Evolutionary conservation across 37 sponge, comb jelly and placozoan species (phyloP), one percentile per base, ranked within the genome.

Genomic region (Diacarnus erythraeanus): DNA sequence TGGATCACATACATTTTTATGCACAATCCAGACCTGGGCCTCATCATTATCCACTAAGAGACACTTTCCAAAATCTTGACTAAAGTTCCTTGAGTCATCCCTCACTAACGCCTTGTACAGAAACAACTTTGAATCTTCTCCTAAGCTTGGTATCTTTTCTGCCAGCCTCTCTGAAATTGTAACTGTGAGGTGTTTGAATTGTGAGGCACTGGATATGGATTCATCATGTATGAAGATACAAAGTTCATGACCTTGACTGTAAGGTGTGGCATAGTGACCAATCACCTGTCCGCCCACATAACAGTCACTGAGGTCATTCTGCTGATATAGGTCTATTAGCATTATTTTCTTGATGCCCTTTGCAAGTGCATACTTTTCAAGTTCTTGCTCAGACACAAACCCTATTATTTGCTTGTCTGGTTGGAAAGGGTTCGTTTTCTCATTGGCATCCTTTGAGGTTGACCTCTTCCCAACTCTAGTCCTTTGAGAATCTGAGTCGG

Each of bases 21-120:
- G 72, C 9, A 82, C 74, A 12, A 82, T 51, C 82, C 82, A 82
- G 17, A 82, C 35, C n/a, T 39, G 71, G 17, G 63, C 54, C 47
- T 64, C 65, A 20, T 18, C 44, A 3, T 72, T 74, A 3, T 61
- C 54, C 5, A 64, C 82, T 29, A 33, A 25, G 2, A 82, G 18
- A 9, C 54, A 41, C 44, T 42, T 42, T 25, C 37, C 74, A 29
- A 30, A 27, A 31, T 82, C 82, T 64, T 82, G 74, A n/a, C 54
- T 74, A 51, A 39, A 64, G n/a, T 33, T 65, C 22, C 30, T 2
- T 18, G 56, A 15, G 22, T 59, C 54, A 2, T 63, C 47, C 51
- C 22, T 12, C 51, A 82, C 65, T 30, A 21, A 20, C 2, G 54
- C 74, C 2, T 51, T 34, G 65, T 47, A 34, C 65, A 82, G 51